Conservation (phyloP, 2,888 invertebrate species). For the Mesodorylaimus sp. region DNA sequence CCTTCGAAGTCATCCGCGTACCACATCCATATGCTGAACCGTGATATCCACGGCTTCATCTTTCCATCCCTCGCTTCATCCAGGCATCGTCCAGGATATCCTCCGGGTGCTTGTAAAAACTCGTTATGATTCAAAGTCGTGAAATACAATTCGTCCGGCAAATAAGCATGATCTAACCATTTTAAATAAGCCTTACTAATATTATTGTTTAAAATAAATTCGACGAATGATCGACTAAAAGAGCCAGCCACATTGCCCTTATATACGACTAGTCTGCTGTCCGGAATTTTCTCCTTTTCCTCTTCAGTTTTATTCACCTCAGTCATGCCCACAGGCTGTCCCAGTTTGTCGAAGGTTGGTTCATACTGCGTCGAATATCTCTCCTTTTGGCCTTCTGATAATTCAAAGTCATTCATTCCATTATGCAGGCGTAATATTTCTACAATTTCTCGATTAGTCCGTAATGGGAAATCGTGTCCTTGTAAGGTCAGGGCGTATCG, state of each 20-base stretch:
- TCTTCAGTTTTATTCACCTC: neutral
- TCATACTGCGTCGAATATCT: neutral
- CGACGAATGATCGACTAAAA: neutral
- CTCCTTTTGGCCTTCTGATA: no score
- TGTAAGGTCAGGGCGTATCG: conserved; percentile 38
- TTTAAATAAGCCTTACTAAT: neutral
- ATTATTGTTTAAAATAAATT: neutral
- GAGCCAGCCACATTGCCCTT: conserved; percentile 7
- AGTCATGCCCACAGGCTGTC: neutral
- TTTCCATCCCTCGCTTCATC: neutral
- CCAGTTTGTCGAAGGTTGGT: neutral
- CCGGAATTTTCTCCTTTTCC: neutral
- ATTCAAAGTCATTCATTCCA: conserved; percentile 7
- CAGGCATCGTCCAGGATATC: conserved; percentile 8
- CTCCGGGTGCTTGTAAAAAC: neutral
- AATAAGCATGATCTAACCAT: neutral
- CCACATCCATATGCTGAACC: conserved; percentile 3
- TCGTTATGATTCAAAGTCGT: conserved; percentile 7
- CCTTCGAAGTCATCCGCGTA: neutral
- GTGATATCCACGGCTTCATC: conserved; percentile 7
- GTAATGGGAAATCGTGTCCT: conserved; percentile 39
- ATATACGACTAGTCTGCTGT: neutral
- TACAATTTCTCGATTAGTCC: conserved; percentile 10
- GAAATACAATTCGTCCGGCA: conserved; percentile 7
- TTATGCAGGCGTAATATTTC: conserved; percentile 5